Percentiles rank a stretch among this genome's conserved stretches.
Conservation (phyloP, 2,797 vertebrate species). For the Streptopelia turtur region DNA sequence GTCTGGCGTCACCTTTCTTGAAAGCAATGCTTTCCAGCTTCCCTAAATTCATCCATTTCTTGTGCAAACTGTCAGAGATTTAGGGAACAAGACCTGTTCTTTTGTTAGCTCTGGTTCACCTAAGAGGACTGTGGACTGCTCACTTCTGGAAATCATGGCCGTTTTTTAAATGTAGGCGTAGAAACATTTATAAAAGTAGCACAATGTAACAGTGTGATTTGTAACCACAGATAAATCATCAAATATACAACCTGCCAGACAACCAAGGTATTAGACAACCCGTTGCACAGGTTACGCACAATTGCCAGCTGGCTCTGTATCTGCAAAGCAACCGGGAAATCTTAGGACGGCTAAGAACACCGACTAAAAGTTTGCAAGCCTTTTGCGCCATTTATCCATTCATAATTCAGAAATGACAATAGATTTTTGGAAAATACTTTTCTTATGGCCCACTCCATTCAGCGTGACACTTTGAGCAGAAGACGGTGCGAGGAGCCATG, state of each 20-base stretch:
- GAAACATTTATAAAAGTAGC: background rate
- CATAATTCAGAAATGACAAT: conserved; percentile 33
- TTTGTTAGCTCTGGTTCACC: background rate
- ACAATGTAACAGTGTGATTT: background rate
- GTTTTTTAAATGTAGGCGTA: background rate
- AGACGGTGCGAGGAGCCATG: background rate
- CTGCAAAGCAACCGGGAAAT: background rate
- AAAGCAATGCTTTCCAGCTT: background rate
- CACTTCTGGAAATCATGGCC: background rate
- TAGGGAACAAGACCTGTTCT: background rate
- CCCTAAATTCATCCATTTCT: conserved; percentile 22
- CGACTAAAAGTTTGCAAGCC: background rate
- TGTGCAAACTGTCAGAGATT: background rate
- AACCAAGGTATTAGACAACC: background rate
- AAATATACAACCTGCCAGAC: background rate
- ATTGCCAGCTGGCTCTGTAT: background rate
- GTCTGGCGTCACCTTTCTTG: conserved; percentile 13
- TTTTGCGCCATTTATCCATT: background rate
- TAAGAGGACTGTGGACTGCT: background rate
- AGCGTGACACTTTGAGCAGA: background rate
- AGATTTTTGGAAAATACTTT: conserved; percentile 14
- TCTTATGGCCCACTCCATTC: background rate
- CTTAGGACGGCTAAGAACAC: background rate
- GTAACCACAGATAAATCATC: conserved; percentile 15
- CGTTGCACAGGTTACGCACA: background rate